phyloP scores from a whole-genome alignment of 2,797 vertebrate genomes.

The Gouania willdenowi region DNA sequence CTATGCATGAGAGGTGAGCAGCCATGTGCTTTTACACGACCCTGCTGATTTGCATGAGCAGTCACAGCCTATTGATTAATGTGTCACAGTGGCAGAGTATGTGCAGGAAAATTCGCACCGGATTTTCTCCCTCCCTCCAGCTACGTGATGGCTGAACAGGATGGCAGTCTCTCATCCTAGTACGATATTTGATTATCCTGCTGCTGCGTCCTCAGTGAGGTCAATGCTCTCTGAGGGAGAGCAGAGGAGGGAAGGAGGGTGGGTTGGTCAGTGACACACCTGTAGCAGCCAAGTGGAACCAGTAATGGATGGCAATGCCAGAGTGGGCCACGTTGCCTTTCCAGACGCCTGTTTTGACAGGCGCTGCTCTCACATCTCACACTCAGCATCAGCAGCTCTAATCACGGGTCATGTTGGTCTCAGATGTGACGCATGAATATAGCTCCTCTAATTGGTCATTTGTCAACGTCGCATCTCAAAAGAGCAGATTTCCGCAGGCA shows the following conservation, averaged over 20 bases:
- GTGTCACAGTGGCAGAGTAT: slow-evolving; percentile 22
- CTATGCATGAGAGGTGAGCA: slow-evolving; percentile 8
- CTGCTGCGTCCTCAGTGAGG: slow-evolving; percentile 56
- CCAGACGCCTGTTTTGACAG: slow-evolving; percentile 59
- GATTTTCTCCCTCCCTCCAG: slow-evolving; percentile 7
- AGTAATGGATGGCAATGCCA: slow-evolving; percentile 76
- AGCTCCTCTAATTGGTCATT: slow-evolving; percentile 70
- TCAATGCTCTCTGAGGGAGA: slow-evolving; percentile 48
- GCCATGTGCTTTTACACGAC: slow-evolving; percentile 5
- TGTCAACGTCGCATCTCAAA: slow-evolving; percentile 66
- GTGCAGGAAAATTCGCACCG: slow-evolving; percentile 12
- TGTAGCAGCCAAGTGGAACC: slow-evolving; percentile 63
- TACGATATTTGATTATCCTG: slow-evolving; percentile 60
- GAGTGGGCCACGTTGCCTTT: slow-evolving; percentile 47
- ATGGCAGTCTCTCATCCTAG: slow-evolving; percentile 39
- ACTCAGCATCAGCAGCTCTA: slow-evolving; percentile 62
- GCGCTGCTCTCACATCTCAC: slow-evolving; percentile 44
- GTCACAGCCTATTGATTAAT: slow-evolving; percentile 47
- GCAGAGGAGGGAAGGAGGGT: too few species aligned
- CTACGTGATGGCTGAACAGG: slow-evolving; percentile 31
- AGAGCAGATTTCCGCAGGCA: slow-evolving; percentile 25
- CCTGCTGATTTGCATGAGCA: slow-evolving; percentile 28
- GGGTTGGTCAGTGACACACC: slow-evolving; percentile 63
- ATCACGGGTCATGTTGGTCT: slow-evolving; percentile 60
- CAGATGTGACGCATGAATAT: slow-evolving; percentile 65